phyloP scores from a whole-genome alignment of 2,888 invertebrate species.

The Heliconius charithonia region DNA sequence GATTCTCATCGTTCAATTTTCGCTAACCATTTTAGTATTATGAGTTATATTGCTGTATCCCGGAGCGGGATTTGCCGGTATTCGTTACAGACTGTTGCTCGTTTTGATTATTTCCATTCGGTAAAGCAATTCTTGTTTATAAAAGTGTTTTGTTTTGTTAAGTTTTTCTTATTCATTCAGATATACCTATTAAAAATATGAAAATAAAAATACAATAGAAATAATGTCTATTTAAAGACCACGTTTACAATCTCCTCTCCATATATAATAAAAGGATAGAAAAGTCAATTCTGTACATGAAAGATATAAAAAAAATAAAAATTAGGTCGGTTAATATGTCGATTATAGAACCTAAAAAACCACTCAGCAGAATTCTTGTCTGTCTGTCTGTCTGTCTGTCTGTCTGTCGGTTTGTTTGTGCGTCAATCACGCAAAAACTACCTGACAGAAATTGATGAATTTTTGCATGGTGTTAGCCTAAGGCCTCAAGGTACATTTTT shows the following conservation, averaged over 20 bases:
- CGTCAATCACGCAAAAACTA: too few relatives aligned
- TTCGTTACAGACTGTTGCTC: constrained; percentile 23
- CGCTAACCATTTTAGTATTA: constrained; percentile 43
- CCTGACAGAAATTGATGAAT: too few relatives aligned
- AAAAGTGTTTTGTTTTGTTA: not conserved
- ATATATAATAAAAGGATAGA: too few relatives aligned
- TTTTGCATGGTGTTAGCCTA: too few relatives aligned
- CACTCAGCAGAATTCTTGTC: too few relatives aligned
- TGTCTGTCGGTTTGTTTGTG: too few relatives aligned
- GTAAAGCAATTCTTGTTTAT: not conserved
- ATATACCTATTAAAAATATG: not conserved
- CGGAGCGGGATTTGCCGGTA: constrained; percentile 33
- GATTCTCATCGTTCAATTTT: constrained; percentile 52
- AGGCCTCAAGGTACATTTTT: too few relatives aligned
- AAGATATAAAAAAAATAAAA: too few relatives aligned
- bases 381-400: too few relatives aligned
- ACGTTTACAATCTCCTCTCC: not conserved
- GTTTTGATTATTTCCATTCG: constrained; percentile 26
- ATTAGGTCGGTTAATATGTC: too few relatives aligned
- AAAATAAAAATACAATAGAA: not conserved
- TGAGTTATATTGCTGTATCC: constrained; percentile 42
- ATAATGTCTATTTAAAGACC: not conserved
- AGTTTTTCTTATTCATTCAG: not conserved
- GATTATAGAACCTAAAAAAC: too few relatives aligned
- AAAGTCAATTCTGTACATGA: too few relatives aligned